These are phyloP conservation scores for Helostoma temminkii DNA, from an alignment of 2,797 vertebrate genomes.

Conservation along the genomic window DNA sequence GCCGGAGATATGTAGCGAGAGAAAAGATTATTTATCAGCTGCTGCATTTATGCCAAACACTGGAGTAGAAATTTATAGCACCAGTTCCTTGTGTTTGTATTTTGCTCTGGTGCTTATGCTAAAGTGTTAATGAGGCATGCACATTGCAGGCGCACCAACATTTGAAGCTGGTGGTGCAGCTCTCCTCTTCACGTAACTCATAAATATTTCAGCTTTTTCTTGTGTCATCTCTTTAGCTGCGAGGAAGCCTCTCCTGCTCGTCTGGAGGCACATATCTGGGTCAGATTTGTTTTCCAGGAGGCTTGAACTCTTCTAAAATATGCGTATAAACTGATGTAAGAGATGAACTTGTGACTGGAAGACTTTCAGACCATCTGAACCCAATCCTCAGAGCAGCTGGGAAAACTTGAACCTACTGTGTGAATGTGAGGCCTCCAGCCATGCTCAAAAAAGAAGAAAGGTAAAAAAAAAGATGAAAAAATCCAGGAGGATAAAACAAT, in stretches of 20 bases:
- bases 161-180: slow-evolving; percentile 9
- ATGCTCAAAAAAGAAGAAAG: slow-evolving; percentile 6
- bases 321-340: slow-evolving; percentile 19
- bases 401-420: slow-evolving; percentile 28
- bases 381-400: slow-evolving; percentile 41
- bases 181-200: slow-evolving; percentile 28
- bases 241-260: slow-evolving; percentile 37
- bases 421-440: slow-evolving; percentile 20
- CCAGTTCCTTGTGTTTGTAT: background rate
- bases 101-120: background rate
- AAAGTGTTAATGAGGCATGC: background rate
- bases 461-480: background rate
- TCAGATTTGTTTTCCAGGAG: slow-evolving; percentile 57
- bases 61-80: background rate
- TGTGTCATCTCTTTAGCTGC: slow-evolving; percentile 36
- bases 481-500: background rate
- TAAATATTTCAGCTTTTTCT: slow-evolving; percentile 52
- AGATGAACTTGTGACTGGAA: slow-evolving; percentile 48
- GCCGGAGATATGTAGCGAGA: background rate
- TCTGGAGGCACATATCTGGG: slow-evolving; percentile 49
- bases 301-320: slow-evolving; percentile 39
- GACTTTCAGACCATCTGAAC: slow-evolving; percentile 40
- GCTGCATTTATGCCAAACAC: background rate
- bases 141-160: background rate
- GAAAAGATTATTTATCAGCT: background rate